Base-by-base conservation (phyloP, 2,797 vertebrate species). In the Fringilla coelebs region DNA sequence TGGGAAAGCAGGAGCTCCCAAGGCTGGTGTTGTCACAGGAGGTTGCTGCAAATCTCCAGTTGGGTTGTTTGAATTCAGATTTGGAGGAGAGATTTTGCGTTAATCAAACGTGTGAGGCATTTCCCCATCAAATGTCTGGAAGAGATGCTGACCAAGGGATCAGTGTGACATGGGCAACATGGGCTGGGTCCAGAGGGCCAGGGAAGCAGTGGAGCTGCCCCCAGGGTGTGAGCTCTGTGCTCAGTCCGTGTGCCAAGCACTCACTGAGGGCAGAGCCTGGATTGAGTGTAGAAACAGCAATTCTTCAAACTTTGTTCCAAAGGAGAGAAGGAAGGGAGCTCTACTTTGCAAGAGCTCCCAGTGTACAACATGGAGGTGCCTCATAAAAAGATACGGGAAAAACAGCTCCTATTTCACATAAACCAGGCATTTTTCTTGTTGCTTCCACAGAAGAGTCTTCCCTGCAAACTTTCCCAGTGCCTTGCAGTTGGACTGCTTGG, bases 401-500 rank as follows among this genome's bases (percentile, higher is more conserved):
- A 60, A 70, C 66, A 49, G 31, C 29, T 52, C 20, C 22, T 28
- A 22, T 62, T 58, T 43, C 62, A 36, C 9, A 32, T 0, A 31
- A 86, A 34, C 51, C 24, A 9, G 22, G 41, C 34, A 4, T 4
- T 40, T 48, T 83, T 40, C 29, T 0, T 0, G 16, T 41, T 63
- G 43, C 34, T 61, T 63, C 65, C 32, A 6, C 0, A 24, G 34
- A 49, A 38, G 36, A 83, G 25, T 46, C 13, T 65, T 68, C 60
- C 73, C 70, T 68, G 34, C 60, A 46, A 14, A 19, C 25, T 8
- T n/a, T 22, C 74, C 34, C 10, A 1, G 26, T 13, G 41, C 46
- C 36, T 5, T 34, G 16, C 70, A 28, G 67, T 21, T 26, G 43
- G 63, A 22, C 71, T 3, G 3, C 48, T 17, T 0, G 0, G 62